phyloP scores from a whole-genome alignment of 2,113 vertebrate species.

The Podiceps cristatus region DNA sequence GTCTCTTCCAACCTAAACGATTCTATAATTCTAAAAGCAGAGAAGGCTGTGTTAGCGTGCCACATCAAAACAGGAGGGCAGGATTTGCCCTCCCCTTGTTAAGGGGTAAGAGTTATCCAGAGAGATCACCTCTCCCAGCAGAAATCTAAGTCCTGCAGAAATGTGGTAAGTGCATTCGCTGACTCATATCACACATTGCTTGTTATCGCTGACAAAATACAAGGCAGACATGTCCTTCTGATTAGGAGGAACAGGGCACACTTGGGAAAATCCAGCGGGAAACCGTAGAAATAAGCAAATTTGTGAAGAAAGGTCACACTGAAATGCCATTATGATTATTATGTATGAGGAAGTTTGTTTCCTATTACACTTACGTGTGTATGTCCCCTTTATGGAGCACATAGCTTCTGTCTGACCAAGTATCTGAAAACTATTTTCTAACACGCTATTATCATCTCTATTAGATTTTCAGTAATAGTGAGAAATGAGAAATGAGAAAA shows the following conservation, averaged over 20 bases:
- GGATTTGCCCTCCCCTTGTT: background rate
- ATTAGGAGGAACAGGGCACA: background rate
- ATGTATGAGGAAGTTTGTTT: fast-evolving
- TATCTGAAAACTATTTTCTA: background rate
- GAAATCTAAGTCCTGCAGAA: background rate
- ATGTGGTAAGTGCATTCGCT: background rate
- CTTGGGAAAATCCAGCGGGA: background rate
- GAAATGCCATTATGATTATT: background rate
- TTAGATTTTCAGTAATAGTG: too few relatives aligned
- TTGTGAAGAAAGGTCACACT: background rate
- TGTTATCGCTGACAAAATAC: background rate
- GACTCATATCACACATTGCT: background rate
- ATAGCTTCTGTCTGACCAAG: background rate
- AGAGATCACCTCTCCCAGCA: background rate
- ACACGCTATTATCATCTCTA: background rate
- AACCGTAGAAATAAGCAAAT: background rate
- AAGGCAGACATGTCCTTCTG: background rate
- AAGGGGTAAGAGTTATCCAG: background rate
- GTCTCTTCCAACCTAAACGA: too few relatives aligned
- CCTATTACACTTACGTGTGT: too few relatives aligned
- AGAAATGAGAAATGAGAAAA: too few relatives aligned
- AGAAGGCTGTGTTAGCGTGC: background rate
- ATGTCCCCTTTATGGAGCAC: background rate
- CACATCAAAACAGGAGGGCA: background rate
- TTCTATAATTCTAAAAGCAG: too few relatives aligned